Percentiles rank a stretch among this genome's conserved stretches.
phyloP scores from a whole-genome alignment of 2,888 invertebrate species.

The Trissolcus japonicus region DNA sequence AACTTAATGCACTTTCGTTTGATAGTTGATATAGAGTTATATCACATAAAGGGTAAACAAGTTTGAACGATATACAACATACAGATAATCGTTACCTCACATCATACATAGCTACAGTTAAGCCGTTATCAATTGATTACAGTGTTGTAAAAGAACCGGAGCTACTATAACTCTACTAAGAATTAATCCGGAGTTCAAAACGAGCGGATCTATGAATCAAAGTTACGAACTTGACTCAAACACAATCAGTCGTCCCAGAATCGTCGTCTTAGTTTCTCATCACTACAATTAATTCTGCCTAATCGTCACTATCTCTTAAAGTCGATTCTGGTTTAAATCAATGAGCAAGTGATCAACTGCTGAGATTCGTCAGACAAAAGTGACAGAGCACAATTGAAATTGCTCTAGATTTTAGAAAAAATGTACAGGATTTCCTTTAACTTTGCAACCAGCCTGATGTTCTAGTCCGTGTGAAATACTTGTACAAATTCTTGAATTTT shows the following conservation, averaged over 20 bases:
- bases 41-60: conserved; percentile 44
- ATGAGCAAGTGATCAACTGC: conserved; percentile 9
- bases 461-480: too few relatives aligned
- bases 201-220: conserved; percentile 17
- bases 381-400: too few relatives aligned
- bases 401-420: too few relatives aligned
- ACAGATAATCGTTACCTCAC: conserved; percentile 28
- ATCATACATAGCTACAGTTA: conserved; percentile 41
- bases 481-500: too few relatives aligned
- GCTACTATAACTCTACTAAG: conserved; percentile 16
- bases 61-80: conserved; percentile 31
- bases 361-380: conserved; percentile 6
- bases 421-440: too few relatives aligned
- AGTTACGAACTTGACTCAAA: neutral
- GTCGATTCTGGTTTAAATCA: neutral
- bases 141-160: conserved; percentile 29
- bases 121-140: conserved; percentile 45
- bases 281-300: neutral
- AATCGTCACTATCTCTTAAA: neutral
- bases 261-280: neutral
- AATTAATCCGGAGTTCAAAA: conserved; percentile 32
- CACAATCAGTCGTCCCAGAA: conserved; percentile 16
- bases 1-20: too few relatives aligned
- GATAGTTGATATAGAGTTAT: conserved; percentile 6
- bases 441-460: too few relatives aligned